Evolutionary conservation across 2,888 invertebrate species (phyloP).

Genomic region (Miltochrista miniata): DNA sequence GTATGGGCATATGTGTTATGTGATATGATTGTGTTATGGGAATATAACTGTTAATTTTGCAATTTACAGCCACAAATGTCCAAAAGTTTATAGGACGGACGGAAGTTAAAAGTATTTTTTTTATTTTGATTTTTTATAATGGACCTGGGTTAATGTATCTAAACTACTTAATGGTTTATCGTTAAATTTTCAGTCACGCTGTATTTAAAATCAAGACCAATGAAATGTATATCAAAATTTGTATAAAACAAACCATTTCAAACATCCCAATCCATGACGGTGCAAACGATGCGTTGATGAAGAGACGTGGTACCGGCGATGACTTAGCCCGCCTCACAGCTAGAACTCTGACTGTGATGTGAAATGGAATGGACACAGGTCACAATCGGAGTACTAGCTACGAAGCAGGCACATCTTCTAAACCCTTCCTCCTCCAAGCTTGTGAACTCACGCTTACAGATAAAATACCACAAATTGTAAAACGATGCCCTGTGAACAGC

Average conservation of each 20-base stretch:
- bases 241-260: conserved; percentile 8
- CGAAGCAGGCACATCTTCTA: conserved; percentile 47
- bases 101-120: too few relatives aligned
- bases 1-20: too few relatives aligned
- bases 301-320: conserved; percentile 16
- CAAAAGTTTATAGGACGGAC: too few relatives aligned
- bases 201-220: not conserved
- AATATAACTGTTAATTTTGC: too few relatives aligned
- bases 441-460: conserved; percentile 1
- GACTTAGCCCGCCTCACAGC: conserved; percentile 85
- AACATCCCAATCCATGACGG: conserved; percentile 22
- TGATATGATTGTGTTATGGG: too few relatives aligned
- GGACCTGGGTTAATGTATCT: too few relatives aligned
- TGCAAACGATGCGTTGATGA: conserved; percentile 3
- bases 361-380: conserved; percentile 86
- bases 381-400: conserved; percentile 91
- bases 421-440: conserved; percentile 15
- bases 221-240: not conserved
- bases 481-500: not conserved
- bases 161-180: too few relatives aligned
- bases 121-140: too few relatives aligned
- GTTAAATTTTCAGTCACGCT: too few relatives aligned
- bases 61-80: too few relatives aligned
- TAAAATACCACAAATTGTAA: conserved; percentile 5
- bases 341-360: conserved; percentile 99